Evolutionary conservation across 1,140 invertebrate species (phyloP).

Genomic region (Paramacrobiotus metropolitanus): DNA sequence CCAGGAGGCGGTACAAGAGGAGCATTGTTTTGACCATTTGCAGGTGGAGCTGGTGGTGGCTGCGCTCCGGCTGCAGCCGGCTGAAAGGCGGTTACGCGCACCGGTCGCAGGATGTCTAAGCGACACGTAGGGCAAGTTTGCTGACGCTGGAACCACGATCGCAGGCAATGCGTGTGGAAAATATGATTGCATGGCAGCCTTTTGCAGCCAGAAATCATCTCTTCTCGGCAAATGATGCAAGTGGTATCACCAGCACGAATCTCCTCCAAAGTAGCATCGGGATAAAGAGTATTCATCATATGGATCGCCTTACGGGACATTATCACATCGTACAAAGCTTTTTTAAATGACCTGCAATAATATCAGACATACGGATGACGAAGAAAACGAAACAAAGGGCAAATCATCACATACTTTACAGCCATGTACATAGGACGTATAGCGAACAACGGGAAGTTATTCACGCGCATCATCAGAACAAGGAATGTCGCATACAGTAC

Average conservation of each 20-base stretch:
- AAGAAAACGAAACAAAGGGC: not conserved
- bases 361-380: slow-evolving; percentile 6
- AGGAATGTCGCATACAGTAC: slow-evolving; percentile 80
- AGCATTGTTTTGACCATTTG: not conserved
- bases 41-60: slow-evolving; percentile 1
- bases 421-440: slow-evolving; percentile 97
- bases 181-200: slow-evolving; percentile 98
- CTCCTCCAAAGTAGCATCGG: slow-evolving; percentile 81
- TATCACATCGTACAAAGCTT: slow-evolving; percentile 90
- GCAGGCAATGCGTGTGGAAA: slow-evolving; percentile 90
- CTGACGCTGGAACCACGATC: slow-evolving; percentile 97
- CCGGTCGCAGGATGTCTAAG: slow-evolving; percentile 60
- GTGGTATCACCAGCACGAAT: slow-evolving; percentile 82
- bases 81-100: not conserved
- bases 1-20: no score
- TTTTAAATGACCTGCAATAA: slow-evolving; percentile 67
- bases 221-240: slow-evolving; percentile 93
- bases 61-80: slow-evolving; percentile 8
- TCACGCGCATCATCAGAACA: slow-evolving; percentile 84
- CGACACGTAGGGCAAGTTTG: slow-evolving; percentile 98
- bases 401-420: slow-evolving; percentile 49
- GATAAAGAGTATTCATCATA: slow-evolving; percentile 94
- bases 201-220: slow-evolving; percentile 68
- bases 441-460: slow-evolving; percentile 90
- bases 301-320: slow-evolving; percentile 82